Evolutionary conservation across 1,140 invertebrate species (phyloP), one percentile per base, ranked within the genome.

Genomic region (Maniola jurtina): DNA sequence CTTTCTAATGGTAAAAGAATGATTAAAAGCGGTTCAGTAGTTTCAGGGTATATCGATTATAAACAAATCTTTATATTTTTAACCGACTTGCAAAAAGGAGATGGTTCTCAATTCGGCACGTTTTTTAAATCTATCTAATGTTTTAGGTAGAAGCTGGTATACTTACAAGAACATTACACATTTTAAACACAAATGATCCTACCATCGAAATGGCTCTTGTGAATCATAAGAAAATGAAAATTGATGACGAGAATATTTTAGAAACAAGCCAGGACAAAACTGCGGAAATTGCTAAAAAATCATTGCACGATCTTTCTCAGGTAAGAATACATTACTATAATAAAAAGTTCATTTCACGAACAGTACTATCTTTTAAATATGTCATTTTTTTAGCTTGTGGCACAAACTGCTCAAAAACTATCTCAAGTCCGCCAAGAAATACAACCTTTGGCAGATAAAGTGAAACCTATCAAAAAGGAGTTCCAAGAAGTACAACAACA

Each of bases 271-370:
- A 68, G n/a, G 77, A 83, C 65, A 83, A 84, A 71, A 34, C 76
- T 11, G 65, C 76, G 9, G 88, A 90, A 65, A 69, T 91, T 35
- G 61, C 79, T 0, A 90, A 86, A 68, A 90, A 86, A 59, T 90
- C 91, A 34, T 72, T 89, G 14, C 86, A 90, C 76, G 91, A 92
- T 67, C 73, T 92, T 61, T 90, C 87, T n/a, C 91, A 92, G 84
- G 90, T 90, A 74, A 16, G 57, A 6, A 40, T 9, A 48, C 14
- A n/a, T 15, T 5, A 48, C 38, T 45, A 45, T 45, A 45, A 13
- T 45, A 45, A 13, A 13, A 45, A 11, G 5, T 45, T 45, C 5
- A 45, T 13, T 9, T n/a, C 25, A 25, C 5, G 5, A 45, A n/a
- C 1, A 13, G 13, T 13, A 6, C 6, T 11, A 45, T 2, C 1